A percentile compares a stretch with the other conserved stretches of the same genome.
phyloP scores from a whole-genome alignment of 2,113 vertebrate genomes.

The Anoplopoma fimbria region DNA sequence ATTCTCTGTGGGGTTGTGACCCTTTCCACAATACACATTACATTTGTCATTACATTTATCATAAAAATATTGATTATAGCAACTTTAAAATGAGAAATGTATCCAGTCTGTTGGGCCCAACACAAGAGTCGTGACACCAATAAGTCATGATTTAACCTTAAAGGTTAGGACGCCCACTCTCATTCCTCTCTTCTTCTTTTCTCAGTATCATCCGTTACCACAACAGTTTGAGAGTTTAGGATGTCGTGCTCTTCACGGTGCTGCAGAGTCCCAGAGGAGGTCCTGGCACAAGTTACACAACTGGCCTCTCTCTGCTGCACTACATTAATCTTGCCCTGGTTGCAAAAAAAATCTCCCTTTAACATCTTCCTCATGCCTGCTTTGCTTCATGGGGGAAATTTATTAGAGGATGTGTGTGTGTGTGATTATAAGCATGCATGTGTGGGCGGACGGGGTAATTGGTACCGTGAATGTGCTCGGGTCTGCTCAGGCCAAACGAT shows the following conservation, averaged over 20 bases:
- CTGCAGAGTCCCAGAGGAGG: slow-evolving; percentile 40
- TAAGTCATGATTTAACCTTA: slow-evolving; percentile 31
- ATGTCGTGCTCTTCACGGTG: slow-evolving; percentile 37
- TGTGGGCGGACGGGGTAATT: slow-evolving; percentile 73
- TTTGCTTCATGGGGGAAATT: slow-evolving; percentile 53
- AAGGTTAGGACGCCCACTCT: background rate
- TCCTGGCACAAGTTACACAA: slow-evolving; percentile 50
- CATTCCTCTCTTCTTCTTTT: background rate
- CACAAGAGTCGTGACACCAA: background rate
- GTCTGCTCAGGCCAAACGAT: slow-evolving; percentile 55
- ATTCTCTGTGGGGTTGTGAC: slow-evolving; percentile 1
- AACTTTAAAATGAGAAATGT: background rate
- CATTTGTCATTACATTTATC: background rate
- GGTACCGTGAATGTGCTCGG: slow-evolving; percentile 59
- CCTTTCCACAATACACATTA: background rate
- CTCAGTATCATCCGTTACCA: slow-evolving; percentile 25
- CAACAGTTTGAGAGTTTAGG: slow-evolving; percentile 39
- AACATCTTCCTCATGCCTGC: slow-evolving; percentile 67
- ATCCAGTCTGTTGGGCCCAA: slow-evolving; percentile 6
- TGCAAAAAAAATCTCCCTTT: slow-evolving; percentile 59
- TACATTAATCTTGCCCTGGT: slow-evolving; percentile 60
- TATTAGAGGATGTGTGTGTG: slow-evolving; percentile 42
- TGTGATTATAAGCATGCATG: slow-evolving; percentile 28
- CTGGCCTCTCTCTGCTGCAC: slow-evolving; percentile 18
- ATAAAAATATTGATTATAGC: background rate